These are phyloP conservation scores for Balaeniceps rex DNA, from an alignment of 2,113 vertebrate genomes.

Conservation along the genomic window DNA sequence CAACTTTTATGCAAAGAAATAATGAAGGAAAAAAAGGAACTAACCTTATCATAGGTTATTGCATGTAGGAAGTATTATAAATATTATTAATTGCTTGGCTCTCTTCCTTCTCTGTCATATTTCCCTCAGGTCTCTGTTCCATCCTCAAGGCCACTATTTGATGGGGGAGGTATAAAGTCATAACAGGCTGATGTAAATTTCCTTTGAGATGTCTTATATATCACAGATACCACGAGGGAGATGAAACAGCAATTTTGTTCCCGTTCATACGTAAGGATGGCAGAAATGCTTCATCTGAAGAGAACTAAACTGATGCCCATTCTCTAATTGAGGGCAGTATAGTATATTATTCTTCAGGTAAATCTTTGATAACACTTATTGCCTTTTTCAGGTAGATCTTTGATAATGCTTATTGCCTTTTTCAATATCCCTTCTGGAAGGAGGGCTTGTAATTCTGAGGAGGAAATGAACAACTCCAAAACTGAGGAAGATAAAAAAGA, in stretches of 20 bases:
- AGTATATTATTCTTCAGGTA: constrained; percentile 14
- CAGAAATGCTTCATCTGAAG: neutral
- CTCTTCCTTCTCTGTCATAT: constrained; percentile 52
- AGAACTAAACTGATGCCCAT: neutral
- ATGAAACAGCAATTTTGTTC: constrained; percentile 53
- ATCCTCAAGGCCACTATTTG: constrained; percentile 55
- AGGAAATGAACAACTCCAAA: constrained; percentile 31
- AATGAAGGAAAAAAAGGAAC: neutral
- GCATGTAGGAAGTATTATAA: constrained; percentile 47
- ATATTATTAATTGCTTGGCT: constrained; percentile 64
- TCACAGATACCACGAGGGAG: constrained; percentile 12
- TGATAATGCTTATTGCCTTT: constrained; percentile 21
- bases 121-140: constrained; percentile 56
- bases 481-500: neutral
- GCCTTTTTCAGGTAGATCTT: neutral
- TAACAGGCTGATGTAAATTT: constrained; percentile 65
- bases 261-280: neutral
- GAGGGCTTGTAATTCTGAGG: neutral
- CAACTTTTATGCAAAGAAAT: neutral
- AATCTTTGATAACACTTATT: constrained; percentile 20
- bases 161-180: constrained; percentile 51
- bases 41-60: constrained; percentile 35
- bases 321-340: neutral
- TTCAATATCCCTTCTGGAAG: neutral
- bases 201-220: constrained; percentile 58